Evolutionary conservation across 2,113 vertebrate species (phyloP).

Genomic region (Sebastes fasciatus): DNA sequence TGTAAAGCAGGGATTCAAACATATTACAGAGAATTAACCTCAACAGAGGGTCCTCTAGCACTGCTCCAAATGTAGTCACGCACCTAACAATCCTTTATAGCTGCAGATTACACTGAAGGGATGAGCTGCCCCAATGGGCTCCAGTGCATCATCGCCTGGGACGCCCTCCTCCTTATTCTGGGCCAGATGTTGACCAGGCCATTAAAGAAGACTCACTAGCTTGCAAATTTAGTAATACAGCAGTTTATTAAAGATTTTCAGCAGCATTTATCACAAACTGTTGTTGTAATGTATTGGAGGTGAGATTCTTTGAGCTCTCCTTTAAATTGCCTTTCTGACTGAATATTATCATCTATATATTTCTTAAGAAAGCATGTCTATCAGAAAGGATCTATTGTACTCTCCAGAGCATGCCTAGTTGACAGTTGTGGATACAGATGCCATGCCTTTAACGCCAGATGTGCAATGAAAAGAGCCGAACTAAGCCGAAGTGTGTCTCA

Average conservation of each 20-base stretch:
- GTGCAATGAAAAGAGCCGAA: neutral
- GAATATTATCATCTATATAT: too few species aligned
- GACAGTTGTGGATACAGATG: neutral
- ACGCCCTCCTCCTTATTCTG: slow-evolving; percentile 48
- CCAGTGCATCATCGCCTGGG: slow-evolving; percentile 27
- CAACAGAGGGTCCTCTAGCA: slow-evolving; percentile 11
- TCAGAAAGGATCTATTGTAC: neutral
- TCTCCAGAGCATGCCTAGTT: neutral
- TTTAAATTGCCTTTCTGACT: neutral
- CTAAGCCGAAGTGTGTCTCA: neutral
- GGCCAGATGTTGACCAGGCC: slow-evolving; percentile 67
- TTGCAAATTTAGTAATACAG: neutral
- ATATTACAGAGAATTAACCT: slow-evolving; percentile 45
- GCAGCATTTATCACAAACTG: neutral
- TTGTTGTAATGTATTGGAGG: too few species aligned
- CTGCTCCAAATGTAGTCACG: slow-evolving; percentile 34
- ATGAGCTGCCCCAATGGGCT: slow-evolving; percentile 54
- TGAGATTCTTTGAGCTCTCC: too few species aligned
- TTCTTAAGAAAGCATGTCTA: neutral
- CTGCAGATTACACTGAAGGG: slow-evolving; percentile 57
- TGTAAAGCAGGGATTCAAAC: slow-evolving; percentile 23
- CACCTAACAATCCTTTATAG: slow-evolving; percentile 45
- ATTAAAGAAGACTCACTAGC: slow-evolving; percentile 35
- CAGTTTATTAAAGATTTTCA: neutral
- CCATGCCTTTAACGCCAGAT: slow-evolving; percentile 6